phyloP scores from a whole-genome alignment of 2,113 vertebrate genomes.

The Prietella phreatophila region DNA sequence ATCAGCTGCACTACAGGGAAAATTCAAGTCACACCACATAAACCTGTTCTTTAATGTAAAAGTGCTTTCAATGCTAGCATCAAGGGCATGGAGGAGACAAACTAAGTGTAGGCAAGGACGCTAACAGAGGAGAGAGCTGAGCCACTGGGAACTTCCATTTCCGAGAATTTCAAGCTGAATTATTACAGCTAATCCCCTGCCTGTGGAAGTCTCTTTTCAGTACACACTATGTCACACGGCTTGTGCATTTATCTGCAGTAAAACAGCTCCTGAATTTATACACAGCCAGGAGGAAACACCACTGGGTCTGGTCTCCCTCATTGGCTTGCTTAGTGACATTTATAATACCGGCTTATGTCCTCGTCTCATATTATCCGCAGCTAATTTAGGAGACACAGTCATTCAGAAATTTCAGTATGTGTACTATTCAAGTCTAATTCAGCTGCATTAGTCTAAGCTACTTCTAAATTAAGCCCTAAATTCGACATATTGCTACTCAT shows the following conservation, averaged over 20 bases:
- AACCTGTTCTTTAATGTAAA: not conserved
- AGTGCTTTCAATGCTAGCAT: not conserved
- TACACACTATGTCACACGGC: not conserved
- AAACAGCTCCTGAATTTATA: not conserved
- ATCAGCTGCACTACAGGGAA: slow-evolving; percentile 3
- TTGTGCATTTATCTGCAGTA: slow-evolving; percentile 50
- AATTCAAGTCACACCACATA: slow-evolving; percentile 19
- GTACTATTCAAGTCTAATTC: not conserved
- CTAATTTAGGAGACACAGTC: slow-evolving; percentile 17
- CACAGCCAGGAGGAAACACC: not conserved
- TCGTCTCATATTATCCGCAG: slow-evolving; percentile 17
- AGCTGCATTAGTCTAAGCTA: not conserved
- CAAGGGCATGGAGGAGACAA: slow-evolving; percentile 31
- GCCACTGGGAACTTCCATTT: slow-evolving; percentile 58
- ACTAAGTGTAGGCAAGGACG: not conserved
- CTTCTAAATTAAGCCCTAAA: not conserved
- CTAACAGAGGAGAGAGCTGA: slow-evolving; percentile 33
- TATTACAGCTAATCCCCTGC: slow-evolving; percentile 63
- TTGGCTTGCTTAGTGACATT: not conserved
- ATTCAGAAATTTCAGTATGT: not conserved
- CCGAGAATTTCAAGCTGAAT: slow-evolving; percentile 61
- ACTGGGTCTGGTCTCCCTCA: not conserved
- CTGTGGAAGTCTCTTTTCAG: slow-evolving; percentile 45
- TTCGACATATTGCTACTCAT: not conserved
- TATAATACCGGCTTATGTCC: not conserved